Conservation (phyloP, 2,888 invertebrate genomes). For the Blera fallax region DNA sequence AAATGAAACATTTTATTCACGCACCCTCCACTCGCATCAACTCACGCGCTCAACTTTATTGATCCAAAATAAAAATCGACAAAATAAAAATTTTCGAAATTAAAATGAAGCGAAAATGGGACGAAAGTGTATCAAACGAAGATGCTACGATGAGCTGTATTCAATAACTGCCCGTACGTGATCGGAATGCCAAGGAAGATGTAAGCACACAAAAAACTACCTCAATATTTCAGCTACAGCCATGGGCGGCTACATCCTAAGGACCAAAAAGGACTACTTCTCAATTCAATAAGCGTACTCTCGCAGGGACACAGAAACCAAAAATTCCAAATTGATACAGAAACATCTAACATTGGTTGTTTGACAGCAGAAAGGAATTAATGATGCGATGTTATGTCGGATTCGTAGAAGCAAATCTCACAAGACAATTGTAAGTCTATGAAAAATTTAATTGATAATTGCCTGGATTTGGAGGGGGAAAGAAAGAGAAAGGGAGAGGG, state of each 20-base stretch:
- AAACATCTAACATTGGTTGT: constrained; percentile 49
- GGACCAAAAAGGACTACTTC: constrained; percentile 36
- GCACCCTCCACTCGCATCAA: neutral
- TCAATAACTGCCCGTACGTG: constrained; percentile 71
- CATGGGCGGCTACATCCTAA: constrained; percentile 11
- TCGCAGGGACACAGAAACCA: constrained; percentile 43
- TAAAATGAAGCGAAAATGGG: constrained; percentile 69
- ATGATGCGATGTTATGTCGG: constrained; percentile 57
- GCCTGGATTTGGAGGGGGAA: constrained; percentile 34
- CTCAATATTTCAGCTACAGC: constrained; percentile 59
- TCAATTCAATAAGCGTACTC: constrained; percentile 53
- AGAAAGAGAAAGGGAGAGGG: neutral
- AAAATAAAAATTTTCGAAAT: constrained; percentile 18
- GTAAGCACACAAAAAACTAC: constrained; percentile 32
- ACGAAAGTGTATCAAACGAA: constrained; percentile 68
- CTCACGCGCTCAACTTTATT: constrained; percentile 42
- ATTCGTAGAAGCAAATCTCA: constrained; percentile 5
- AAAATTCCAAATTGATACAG: constrained; percentile 68
- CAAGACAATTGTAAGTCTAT: constrained; percentile 1
- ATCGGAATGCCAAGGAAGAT: constrained; percentile 44
- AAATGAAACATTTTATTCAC: constrained; percentile 18
- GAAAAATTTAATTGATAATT: constrained; percentile 61
- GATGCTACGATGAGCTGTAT: constrained; percentile 70
- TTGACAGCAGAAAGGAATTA: constrained; percentile 62
- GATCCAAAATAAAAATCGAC: constrained; percentile 47